Percentiles rank a stretch among this genome's conserved stretches.
phyloP scores from a whole-genome alignment of 2,888 invertebrate species.

The Elysia crispata region DNA sequence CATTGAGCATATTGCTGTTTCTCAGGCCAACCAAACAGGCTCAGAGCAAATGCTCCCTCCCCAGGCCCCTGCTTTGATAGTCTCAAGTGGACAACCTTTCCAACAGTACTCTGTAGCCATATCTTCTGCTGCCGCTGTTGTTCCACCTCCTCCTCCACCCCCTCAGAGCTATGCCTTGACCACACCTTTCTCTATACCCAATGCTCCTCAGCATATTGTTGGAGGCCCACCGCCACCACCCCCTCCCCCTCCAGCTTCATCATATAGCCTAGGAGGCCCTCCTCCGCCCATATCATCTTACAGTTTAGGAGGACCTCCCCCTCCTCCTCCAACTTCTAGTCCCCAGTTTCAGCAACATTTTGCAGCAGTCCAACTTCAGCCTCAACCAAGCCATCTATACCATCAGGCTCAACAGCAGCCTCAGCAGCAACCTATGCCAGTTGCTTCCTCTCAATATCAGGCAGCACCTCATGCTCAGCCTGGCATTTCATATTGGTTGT shows the following conservation, averaged over 20 bases:
- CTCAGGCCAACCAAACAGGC: conserved; percentile 33
- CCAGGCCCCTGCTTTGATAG: conserved; percentile 36
- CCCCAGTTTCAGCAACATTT: conserved; percentile 42
- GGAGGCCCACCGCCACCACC: conserved; percentile 31
- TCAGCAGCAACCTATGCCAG: conserved; percentile 41
- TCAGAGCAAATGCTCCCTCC: conserved; percentile 39
- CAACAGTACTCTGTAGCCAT: conserved; percentile 44
- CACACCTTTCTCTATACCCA: conserved; percentile 35
- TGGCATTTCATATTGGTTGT: conserved; percentile 42
- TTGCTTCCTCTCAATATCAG: conserved; percentile 43
- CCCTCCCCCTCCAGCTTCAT: conserved; percentile 30
- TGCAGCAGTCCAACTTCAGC: conserved; percentile 39
- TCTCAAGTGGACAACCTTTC: conserved; percentile 43
- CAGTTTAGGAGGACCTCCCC: no score
- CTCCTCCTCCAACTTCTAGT: conserved; percentile 29
- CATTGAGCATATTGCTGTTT: conserved; percentile 48
- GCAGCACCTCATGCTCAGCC: conserved; percentile 24
- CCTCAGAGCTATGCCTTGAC: conserved; percentile 25
- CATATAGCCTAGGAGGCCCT: conserved; percentile 13
- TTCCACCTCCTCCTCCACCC: conserved; percentile 20
- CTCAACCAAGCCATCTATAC: conserved; percentile 31
- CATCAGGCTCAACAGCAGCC: conserved; percentile 43
- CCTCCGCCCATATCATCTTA: no score
- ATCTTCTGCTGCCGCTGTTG: conserved; percentile 30
- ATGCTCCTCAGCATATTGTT: conserved; percentile 29